Conservation (phyloP, 2,888 invertebrate genomes). For the Xestobium rufovillosum region DNA sequence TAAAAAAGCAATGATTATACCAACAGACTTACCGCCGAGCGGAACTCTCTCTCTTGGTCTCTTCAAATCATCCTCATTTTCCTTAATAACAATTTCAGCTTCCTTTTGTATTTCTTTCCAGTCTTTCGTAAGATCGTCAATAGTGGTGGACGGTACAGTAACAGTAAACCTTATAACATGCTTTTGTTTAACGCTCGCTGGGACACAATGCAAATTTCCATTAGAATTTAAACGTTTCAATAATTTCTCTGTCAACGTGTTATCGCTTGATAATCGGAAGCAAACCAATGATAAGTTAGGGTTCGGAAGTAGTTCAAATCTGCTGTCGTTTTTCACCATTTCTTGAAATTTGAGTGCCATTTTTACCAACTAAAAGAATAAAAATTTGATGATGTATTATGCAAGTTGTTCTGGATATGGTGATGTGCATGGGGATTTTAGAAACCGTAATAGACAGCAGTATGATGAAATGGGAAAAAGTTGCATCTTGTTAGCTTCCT, state of each 20-base stretch:
- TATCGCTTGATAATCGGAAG: slow-evolving; percentile 79
- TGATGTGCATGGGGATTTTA: not conserved
- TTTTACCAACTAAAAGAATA: slow-evolving; percentile 64
- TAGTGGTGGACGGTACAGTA: slow-evolving; percentile 78
- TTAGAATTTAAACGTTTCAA: slow-evolving; percentile 81
- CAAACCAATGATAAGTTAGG: slow-evolving; percentile 86
- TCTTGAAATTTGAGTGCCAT: slow-evolving; percentile 88
- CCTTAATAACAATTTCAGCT: slow-evolving; percentile 61
- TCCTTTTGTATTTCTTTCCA: slow-evolving; percentile 79
- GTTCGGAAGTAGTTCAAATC: slow-evolving; percentile 86
- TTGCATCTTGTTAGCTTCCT: too few relatives aligned
- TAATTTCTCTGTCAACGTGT: slow-evolving; percentile 79
- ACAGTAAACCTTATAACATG: slow-evolving; percentile 92
- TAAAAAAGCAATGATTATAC: not conserved
- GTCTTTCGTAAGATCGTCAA: slow-evolving; percentile 71
- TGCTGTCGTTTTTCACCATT: slow-evolving; percentile 68
- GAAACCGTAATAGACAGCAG: too few relatives aligned
- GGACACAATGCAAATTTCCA: slow-evolving; percentile 89
- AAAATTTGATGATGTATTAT: slow-evolving; percentile 6
- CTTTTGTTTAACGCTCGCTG: slow-evolving; percentile 82
- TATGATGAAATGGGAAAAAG: too few relatives aligned
- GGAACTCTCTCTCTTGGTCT: slow-evolving; percentile 58
- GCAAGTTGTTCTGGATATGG: slow-evolving; percentile 4
- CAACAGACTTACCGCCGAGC: slow-evolving; percentile 56
- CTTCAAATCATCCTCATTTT: slow-evolving; percentile 49